phyloP scores from a whole-genome alignment of 2,113 vertebrate genomes.

The Aix galericulata region DNA sequence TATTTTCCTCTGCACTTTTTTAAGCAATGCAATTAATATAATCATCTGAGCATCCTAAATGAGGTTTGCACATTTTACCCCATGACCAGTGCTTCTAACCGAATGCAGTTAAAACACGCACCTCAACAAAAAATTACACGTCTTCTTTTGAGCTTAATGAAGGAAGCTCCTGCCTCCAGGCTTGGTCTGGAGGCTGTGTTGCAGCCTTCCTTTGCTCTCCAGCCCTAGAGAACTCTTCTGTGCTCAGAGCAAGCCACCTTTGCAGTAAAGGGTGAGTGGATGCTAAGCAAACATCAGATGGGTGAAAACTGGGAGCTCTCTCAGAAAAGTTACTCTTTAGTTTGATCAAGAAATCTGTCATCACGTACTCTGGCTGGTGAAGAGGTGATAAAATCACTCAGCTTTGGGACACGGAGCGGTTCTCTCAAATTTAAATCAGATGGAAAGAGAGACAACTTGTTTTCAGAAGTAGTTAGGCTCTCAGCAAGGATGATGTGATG shows the following conservation, averaged over 20 bases:
- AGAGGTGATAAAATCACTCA: conserved; percentile 64
- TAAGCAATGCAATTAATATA: not conserved
- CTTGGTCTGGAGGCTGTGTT: not conserved
- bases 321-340: conserved; percentile 18
- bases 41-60: not conserved
- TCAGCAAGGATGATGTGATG: conserved; percentile 5
- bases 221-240: not conserved
- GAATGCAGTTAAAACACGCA: not conserved
- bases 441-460: conserved; percentile 36
- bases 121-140: not conserved
- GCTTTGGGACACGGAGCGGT: conserved; percentile 6
- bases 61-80: not conserved
- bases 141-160: not conserved
- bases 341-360: conserved; percentile 48
- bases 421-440: conserved; percentile 62
- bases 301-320: conserved; percentile 30
- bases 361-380: conserved; percentile 40
- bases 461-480: conserved; percentile 34
- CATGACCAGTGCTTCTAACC: not conserved
- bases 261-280: not conserved
- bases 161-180: not conserved
- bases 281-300: conserved; percentile 31
- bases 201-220: not conserved
- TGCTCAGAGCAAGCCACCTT: not conserved
- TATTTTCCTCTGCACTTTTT: not conserved